Evolutionary conservation across 1,140 invertebrate species (phyloP), one percentile per base, ranked within the genome.

Genomic region (Cataglyphis hispanica): DNA sequence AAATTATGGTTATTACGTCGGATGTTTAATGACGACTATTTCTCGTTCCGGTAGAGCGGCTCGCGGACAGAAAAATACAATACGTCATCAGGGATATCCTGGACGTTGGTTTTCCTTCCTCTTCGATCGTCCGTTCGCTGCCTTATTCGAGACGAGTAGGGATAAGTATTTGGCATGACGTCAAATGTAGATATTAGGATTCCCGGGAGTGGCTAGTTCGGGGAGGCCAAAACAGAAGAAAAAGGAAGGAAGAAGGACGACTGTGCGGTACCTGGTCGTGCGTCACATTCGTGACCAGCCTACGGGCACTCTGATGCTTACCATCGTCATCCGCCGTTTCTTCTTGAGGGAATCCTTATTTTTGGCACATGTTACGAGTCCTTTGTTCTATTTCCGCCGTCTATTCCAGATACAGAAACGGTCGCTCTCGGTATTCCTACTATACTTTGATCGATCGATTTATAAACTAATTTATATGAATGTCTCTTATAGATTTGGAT

Each of bases 151-250:
- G 87, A 91, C 91, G 86, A 91, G 92, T 92, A 89, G 91, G 87
- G 86, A 89, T 92, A 93, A 92, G 93, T 93, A 94, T 94, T 94
- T 94, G 94, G 94, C 94, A 94, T 95, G 92, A 93, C 93, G 93
- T 95, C 94, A 95, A 95, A 94, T 89, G 90, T 92, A 80, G 93
- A 94, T 94, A 95, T 94, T 95, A 94, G 94, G 93, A 95, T 95
- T 95, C 94, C 90, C 89, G 83, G 91, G 89, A 92, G 91, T 92
- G 87, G 84, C 80, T 78, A 69, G 76, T 67, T 50, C 75, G 69
- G 81, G 72, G 90, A 90, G 86, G 80, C 80, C 86, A 84, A 90
- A 87, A 84, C 75, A 63, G 61, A 83, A 69, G 83, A 80, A 72
- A 53, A 22, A 72, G 40, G 11, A 60, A 63, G 63, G 70, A 87